Base-by-base conservation (phyloP, 1,140 invertebrate species). In the Drosophila kurseongensis region DNA sequence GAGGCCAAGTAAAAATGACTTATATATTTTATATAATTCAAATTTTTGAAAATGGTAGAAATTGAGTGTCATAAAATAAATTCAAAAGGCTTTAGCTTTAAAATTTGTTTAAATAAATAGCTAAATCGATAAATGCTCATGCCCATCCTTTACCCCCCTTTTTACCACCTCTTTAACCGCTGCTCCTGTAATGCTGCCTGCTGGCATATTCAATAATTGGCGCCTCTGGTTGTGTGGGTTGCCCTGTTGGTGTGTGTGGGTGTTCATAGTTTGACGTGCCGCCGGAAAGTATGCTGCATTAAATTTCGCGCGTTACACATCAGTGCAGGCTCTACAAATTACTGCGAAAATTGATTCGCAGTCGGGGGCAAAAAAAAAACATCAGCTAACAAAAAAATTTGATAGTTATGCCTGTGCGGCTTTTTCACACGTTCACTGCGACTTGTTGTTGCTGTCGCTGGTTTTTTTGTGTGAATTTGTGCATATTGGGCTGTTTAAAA, bases 131-230 rank as follows among this genome's bases (percentile, higher is more conserved):
- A 63, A 16, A n/a, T 45, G 5, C 18, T 5, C 18, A 44, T 27
- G n/a, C 13, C 14, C 18, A 32, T 32, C 29, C 16, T 42, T 36
- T 6, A 10, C 10, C 9, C 5, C n/a, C 27, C 9, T 10, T 5
- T 51, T 23, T n/a, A 4, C 10, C 2, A 5, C 18, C 54, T 7
- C 7, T 62, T 14, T 9, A 32, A n/a, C n/a, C 29, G 0, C 6
- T 8, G 27, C 48, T 27, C 29, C 72, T 72, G 58, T 48, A 44
- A 51, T 42, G n/a, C 63, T 69, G 75, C 55, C 59, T 42, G 14
- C 63, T 69, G 75, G 58, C 75, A 78, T 82, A 82, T 88, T 88
- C 83, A 88, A 88, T 86, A 86, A 88, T 88, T 82, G 75, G 62
- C 73, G 73, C 73, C 56, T 35, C 42, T 48, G 67, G 67, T 14